These are phyloP conservation scores for Sinonovacula constricta DNA, from an alignment of 1,140 invertebrate genomes.

Conservation along the genomic window DNA sequence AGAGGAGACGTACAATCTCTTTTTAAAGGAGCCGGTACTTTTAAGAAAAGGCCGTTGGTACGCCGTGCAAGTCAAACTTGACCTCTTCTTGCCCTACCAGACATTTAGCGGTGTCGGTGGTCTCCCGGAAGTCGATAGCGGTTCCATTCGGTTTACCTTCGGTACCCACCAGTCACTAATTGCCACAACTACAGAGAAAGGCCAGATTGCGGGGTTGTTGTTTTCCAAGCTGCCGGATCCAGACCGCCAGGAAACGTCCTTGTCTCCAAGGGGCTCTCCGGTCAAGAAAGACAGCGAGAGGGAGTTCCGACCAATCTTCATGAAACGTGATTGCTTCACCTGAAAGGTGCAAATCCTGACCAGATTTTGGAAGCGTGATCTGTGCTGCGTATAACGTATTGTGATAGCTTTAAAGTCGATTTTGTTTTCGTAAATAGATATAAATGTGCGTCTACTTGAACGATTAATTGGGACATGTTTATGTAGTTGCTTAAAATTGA, in stretches of 20 bases:
- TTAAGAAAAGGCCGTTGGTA: slow-evolving; percentile 40
- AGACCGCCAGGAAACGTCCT: slow-evolving; percentile 26
- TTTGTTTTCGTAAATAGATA: no score
- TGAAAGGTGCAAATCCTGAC: no score
- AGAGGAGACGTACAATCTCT: slow-evolving; percentile 38
- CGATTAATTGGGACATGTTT: no score
- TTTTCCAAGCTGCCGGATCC: slow-evolving; percentile 46
- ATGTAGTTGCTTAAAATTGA: no score
- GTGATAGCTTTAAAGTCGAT: no score
- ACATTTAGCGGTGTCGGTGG: slow-evolving; percentile 40
- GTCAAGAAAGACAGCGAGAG: slow-evolving; percentile 34
- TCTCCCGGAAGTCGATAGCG: slow-evolving; percentile 37
- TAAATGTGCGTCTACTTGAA: no score
- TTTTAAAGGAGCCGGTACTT: slow-evolving; percentile 36
- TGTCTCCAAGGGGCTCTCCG: slow-evolving; percentile 42
- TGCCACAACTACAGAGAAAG: slow-evolving; percentile 46
- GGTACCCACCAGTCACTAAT: slow-evolving; percentile 45
- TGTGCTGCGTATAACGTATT: no score
- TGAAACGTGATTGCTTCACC: no score
- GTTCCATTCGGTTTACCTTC: slow-evolving; percentile 37
- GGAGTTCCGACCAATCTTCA: slow-evolving; percentile 29
- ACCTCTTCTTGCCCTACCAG: slow-evolving; percentile 44
- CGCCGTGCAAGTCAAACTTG: slow-evolving; percentile 45
- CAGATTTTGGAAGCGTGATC: no score
- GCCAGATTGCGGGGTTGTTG: slow-evolving; percentile 44